A percentile compares a stretch with the other conserved stretches of the same genome.
Evolutionary conservation across 2,113 vertebrate species (phyloP).

Genomic region (Penelope pileata): DNA sequence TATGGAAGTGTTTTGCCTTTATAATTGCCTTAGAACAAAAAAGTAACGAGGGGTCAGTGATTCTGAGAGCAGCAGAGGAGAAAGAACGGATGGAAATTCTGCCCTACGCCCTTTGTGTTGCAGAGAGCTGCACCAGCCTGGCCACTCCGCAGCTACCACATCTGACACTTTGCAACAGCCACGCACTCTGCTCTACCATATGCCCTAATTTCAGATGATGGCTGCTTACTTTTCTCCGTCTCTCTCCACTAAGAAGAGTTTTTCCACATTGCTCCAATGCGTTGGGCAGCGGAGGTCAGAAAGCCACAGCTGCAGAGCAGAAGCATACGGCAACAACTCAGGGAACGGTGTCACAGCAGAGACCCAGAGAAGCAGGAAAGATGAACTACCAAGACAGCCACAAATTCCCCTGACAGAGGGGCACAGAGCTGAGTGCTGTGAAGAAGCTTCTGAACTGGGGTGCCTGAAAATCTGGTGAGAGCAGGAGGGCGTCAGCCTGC

Average conservation of each 20-base stretch:
- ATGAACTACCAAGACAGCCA: neutral
- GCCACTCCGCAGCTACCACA: neutral
- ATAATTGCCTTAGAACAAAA: neutral
- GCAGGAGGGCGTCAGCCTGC: neutral
- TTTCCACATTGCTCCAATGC: neutral
- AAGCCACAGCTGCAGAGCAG: neutral
- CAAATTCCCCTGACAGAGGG: neutral
- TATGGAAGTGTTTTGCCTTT: rapidly evolving
- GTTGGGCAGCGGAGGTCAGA: neutral
- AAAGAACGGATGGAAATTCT: neutral
- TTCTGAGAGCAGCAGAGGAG: neutral
- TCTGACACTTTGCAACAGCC: rapidly evolving
- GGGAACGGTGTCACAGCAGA: neutral
- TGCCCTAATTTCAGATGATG: rapidly evolving
- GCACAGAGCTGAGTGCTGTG: neutral
- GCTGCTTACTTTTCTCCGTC: neutral
- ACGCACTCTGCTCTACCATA: neutral
- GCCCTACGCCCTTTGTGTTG: rapidly evolving
- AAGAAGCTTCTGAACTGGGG: neutral
- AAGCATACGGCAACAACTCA: neutral
- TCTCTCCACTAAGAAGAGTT: neutral
- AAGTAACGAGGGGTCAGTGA: neutral
- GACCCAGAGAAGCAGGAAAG: neutral
- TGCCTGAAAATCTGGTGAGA: neutral
- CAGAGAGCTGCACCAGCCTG: neutral